Evolutionary conservation across 2,113 vertebrate genomes (phyloP), one percentile per base, ranked within the genome.

Genomic region (Vicugna pacos): DNA sequence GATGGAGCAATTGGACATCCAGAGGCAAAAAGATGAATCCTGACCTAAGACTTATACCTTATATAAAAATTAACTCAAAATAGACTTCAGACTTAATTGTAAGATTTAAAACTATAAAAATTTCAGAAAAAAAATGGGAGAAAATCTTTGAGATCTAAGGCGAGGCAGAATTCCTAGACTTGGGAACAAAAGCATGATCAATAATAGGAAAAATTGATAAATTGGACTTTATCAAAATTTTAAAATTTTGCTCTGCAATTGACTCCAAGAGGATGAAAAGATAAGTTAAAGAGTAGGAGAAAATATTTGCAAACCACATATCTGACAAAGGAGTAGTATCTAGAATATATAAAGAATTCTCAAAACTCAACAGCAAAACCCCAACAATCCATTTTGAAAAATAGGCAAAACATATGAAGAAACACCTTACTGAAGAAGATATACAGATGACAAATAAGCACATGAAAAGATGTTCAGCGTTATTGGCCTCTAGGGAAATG

Each of bases 181-280:
- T 64, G 77, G 24, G 10, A 52, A 58, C 32, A 46, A 75, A 70
- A 88, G 24, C 20, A 88, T 81, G n/a, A 81, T 7, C 30, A 10
- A 42, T 19, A 16, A 35, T 22, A 89, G n/a, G 11, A 82, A 83
- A 77, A 87, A 38, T 9, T 13, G 38, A 16, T 73, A 72, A 65
- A 46, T 20, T 73, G 8, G 56, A 56, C 52, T 24, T 93, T 9
- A 65, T 76, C 20, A 86, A 81, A 73, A 65, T 9, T 50, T 65
- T n/a, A 89, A 72, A 35, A 81, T 76, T 93, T 95, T 75, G 22
- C n/a, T 81, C 42, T 56, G 65, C 28, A 46, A 52, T 85, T 81
- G 38, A 52, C 26, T 32, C 12, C 46, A 73, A 88, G 30, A 62
- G 5, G 32, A 42, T 35, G 16, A n/a, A 67, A 84, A 80, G 35